Evolutionary conservation across 2,113 vertebrate species (phyloP).

Genomic region (Himantopus leucocephalus): DNA sequence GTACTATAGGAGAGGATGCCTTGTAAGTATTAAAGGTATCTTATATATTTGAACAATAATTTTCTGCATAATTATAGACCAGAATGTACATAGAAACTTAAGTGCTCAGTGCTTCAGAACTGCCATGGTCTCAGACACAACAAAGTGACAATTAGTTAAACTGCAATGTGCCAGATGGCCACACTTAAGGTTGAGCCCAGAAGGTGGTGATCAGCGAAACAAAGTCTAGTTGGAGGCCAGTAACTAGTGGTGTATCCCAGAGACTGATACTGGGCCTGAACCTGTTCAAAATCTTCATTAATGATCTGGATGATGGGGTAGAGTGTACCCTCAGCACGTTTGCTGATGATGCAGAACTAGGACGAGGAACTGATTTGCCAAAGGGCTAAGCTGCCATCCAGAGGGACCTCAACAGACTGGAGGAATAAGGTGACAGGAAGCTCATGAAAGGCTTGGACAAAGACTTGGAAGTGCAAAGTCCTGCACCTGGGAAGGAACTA

Average conservation of each 20-base stretch:
- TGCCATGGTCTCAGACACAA: not conserved
- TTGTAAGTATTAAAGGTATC: not conserved
- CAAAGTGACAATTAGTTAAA: not conserved
- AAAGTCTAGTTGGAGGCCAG: not conserved
- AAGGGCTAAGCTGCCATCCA: not conserved
- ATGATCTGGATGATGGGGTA: not conserved
- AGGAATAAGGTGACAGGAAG: not conserved
- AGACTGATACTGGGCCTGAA: not conserved
- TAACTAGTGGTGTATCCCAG: rapidly evolving
- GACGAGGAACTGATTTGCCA: not conserved
- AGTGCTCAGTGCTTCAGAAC: not conserved
- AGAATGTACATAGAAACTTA: rapidly evolving
- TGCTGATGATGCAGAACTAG: not conserved
- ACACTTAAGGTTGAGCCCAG: not conserved
- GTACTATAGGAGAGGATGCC: not conserved
- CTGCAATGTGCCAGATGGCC: not conserved
- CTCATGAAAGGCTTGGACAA: not conserved
- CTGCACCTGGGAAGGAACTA: not conserved
- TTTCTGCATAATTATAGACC: not conserved
- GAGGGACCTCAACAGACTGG: not conserved
- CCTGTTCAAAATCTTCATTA: not conserved
- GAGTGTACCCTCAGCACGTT: not conserved
- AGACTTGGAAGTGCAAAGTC: not conserved
- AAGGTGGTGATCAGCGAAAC: not conserved
- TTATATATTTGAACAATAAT: not conserved